Evolutionary conservation across 2,113 vertebrate species (phyloP), one percentile per base, ranked within the genome.

Genomic region (human (Homo sapiens)): DNA sequence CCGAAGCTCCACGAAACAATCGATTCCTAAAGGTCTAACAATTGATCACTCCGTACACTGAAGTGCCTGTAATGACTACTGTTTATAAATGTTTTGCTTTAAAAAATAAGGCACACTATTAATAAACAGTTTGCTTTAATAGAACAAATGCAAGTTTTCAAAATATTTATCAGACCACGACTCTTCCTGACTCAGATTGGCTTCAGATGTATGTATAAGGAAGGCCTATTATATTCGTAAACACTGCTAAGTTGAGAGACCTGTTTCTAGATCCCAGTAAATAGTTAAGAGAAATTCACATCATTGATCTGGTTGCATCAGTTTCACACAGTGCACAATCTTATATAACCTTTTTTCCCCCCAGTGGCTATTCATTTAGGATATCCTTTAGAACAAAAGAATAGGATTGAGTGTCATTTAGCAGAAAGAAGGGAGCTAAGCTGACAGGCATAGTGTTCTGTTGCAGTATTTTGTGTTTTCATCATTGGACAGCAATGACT

Each of bases 51-150:
- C 35, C 64, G 30, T 1, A 89, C 18, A 76, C 72, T 64, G 23
- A 81, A 96, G 78, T 57, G 17, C 43, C 9, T 79, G 20, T 89
- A 68, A 61, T 90, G 57, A 93, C 16, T 81, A 72, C n/a, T 45
- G 76, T 85, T 94, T 82, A 92, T 68, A 94, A 97, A 88, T 13
- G 75, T 89, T 96, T 97, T 85, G 11, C 52, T 79, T 89, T 9
- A 70, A 79, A 96, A 91, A 96, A 96, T 50, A 57, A 86, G 66
- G 18, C 5, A 27, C 6, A 23, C 13, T 75, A 55, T 52, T 50
- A 82, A 57, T 57, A 80, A 84, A 18, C 35, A 89, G 22, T 84
- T 96, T 94, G 57, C 38, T 80, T 87, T 76, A 84, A 81, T 8
- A 79, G 61, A 96, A 95, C 7, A 86, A 72, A 97, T 38, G 57